phyloP scores from a whole-genome alignment of 2,113 vertebrate genomes.

The Elephas maximus region DNA sequence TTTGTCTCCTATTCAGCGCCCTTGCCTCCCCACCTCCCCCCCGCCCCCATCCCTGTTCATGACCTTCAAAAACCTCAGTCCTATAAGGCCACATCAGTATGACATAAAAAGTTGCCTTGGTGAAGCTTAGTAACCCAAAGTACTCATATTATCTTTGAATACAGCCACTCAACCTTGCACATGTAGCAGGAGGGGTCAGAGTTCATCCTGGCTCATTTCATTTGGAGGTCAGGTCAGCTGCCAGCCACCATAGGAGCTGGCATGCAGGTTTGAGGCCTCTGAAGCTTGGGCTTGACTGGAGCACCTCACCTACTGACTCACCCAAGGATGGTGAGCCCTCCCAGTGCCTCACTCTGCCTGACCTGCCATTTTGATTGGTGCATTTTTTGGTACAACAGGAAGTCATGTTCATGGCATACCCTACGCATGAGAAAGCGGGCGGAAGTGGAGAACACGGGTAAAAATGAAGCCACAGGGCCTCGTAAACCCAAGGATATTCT shows the following conservation, averaged over 20 bases:
- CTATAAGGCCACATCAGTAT: neutral
- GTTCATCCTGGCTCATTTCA: neutral
- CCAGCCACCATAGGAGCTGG: neutral
- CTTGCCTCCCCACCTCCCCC: too few species aligned
- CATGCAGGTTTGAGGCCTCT: neutral
- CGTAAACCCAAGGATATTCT: conserved; percentile 98
- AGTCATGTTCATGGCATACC: conserved; percentile 99
- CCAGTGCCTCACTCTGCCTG: conserved; percentile 79
- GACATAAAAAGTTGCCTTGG: neutral
- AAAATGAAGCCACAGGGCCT: conserved; percentile 95
- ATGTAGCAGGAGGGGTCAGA: conserved; percentile 38
- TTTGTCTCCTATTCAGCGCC: neutral
- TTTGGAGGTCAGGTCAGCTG: neutral
- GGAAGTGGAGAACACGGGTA: conserved; percentile 94
- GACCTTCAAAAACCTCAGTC: neutral
- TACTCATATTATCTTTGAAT: neutral
- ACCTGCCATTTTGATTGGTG: conserved; percentile 91
- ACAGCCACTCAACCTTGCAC: neutral
- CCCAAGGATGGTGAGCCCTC: conserved; percentile 24
- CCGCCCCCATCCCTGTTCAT: neutral
- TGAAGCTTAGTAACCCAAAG: neutral
- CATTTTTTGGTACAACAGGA: conserved; percentile 98
- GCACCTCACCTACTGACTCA: conserved; percentile 33
- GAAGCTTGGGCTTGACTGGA: conserved; percentile 37
- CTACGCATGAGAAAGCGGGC: conserved; percentile 98